phyloP scores from a whole-genome alignment of 2,113 vertebrate species.

The Syngnathus typhle region DNA sequence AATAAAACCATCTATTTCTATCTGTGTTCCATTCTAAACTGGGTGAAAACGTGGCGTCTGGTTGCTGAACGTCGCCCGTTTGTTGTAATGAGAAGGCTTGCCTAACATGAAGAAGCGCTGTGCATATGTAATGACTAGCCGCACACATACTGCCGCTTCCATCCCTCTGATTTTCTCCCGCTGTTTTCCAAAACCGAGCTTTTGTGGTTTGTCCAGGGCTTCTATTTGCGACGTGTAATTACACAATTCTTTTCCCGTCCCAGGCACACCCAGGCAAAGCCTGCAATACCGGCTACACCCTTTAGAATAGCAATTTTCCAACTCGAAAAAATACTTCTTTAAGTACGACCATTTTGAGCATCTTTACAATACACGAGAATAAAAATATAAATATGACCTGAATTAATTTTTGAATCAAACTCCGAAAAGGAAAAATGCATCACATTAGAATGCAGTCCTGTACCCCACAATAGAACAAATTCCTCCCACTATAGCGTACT shows the following conservation, averaged over 20 bases:
- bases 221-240: constrained; percentile 67
- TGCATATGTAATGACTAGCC: constrained; percentile 55
- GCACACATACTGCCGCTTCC: constrained; percentile 39
- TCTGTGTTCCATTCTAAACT: neutral
- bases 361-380: too few species aligned
- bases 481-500: constrained; percentile 12
- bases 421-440: too few species aligned
- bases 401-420: too few species aligned
- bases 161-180: constrained; percentile 44
- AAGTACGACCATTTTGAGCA: neutral
- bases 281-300: constrained; percentile 37
- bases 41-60: neutral
- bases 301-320: too few species aligned
- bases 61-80: constrained; percentile 29
- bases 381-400: too few species aligned
- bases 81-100: constrained; percentile 58
- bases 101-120: constrained; percentile 32
- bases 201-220: constrained; percentile 30
- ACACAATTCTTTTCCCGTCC: constrained; percentile 47
- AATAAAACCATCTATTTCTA: too few species aligned
- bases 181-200: constrained; percentile 47
- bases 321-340: neutral
- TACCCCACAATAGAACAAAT: neutral
- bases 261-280: constrained; percentile 55
- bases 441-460: neutral